Evolutionary conservation across 2,797 vertebrate genomes (phyloP), one percentile per base, ranked within the genome.

Genomic region (Halcyon badia): DNA sequence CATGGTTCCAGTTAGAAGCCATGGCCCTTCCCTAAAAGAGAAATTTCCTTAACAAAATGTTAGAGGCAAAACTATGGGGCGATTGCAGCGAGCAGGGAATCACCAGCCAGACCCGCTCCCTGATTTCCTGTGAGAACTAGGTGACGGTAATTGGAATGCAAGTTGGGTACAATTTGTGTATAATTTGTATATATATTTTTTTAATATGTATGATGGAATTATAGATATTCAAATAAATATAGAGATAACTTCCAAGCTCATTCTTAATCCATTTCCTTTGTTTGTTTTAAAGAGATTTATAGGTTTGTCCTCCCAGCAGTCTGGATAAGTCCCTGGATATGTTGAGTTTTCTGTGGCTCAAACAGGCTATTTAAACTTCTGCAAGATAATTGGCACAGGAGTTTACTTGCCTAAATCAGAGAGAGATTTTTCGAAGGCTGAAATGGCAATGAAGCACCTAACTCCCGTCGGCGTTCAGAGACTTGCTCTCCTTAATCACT

Each of bases 401-500:
- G 68, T 88, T 92, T 90, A 83, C 60, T 71, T 83, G 68, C 72
- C 83, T 95, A 86, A 87, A 94, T 90, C 69, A 89, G 68, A 86
- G 60, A 58, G 62, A 80, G 41, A n/a, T 69, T 83, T 94, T 92
- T 85, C 89, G 94, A 92, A 94, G 87, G 51, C 68, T 83, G 44
- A 84, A 88, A 94, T n/a, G 24, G 81, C 87, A 69, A 56, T 3
- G 58, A 80, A 94, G 77, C 31, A 70, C 71, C 83, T 37, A 83
- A 83, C 44, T 85, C 89, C 83, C 41, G 60, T 33, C 2, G 0
- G 76, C 3, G 3, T 76, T 88, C 71, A 71, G 68, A 83, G 60
- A 39, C 62, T 71, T 8, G 66, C 22, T 82, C 62, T 76, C 71
- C 91, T 83, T 92, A 92, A 88, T 92, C 94, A 75, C 76, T 62